Conservation (phyloP, 2,888 invertebrate genomes). For the Doris montereyensis region DNA sequence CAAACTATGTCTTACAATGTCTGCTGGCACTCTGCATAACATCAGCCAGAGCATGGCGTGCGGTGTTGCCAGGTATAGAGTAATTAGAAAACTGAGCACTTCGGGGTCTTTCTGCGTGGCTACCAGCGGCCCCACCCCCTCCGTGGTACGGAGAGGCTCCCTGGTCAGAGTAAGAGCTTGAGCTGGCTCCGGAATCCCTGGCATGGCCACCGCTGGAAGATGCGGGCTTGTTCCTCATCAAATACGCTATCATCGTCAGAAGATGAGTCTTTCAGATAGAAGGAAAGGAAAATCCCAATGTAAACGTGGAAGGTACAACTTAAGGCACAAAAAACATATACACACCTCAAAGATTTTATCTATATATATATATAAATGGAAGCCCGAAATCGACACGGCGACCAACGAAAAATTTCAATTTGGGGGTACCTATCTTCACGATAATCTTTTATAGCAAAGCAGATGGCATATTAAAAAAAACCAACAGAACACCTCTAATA, state of each 20-base stretch:
- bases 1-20: slow-evolving; percentile 56
- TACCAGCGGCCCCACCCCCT: slow-evolving; percentile 50
- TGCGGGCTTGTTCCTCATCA: slow-evolving; percentile 65
- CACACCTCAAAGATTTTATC: too few relatives aligned
- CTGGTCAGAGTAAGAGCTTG: slow-evolving; percentile 58
- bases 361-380: too few relatives aligned
- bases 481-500: too few relatives aligned
- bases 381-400: too few relatives aligned
- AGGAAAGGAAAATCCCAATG: too few relatives aligned
- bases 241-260: slow-evolving; percentile 70
- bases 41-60: slow-evolving; percentile 79
- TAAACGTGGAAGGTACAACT: too few relatives aligned
- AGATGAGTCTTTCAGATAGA: slow-evolving; percentile 54
- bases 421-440: too few relatives aligned
- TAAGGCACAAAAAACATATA: too few relatives aligned
- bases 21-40: slow-evolving; percentile 76
- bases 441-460: too few relatives aligned
- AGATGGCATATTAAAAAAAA: too few relatives aligned
- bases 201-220: slow-evolving; percentile 58
- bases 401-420: too few relatives aligned
- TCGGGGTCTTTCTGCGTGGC: slow-evolving; percentile 55
- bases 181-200: slow-evolving; percentile 64
- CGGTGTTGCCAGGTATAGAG: slow-evolving; percentile 75
- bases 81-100: slow-evolving; percentile 67
- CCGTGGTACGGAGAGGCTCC: slow-evolving; percentile 48